Evolutionary conservation across 2,888 invertebrate genomes (phyloP).

Genomic region (Carabus problematicus): DNA sequence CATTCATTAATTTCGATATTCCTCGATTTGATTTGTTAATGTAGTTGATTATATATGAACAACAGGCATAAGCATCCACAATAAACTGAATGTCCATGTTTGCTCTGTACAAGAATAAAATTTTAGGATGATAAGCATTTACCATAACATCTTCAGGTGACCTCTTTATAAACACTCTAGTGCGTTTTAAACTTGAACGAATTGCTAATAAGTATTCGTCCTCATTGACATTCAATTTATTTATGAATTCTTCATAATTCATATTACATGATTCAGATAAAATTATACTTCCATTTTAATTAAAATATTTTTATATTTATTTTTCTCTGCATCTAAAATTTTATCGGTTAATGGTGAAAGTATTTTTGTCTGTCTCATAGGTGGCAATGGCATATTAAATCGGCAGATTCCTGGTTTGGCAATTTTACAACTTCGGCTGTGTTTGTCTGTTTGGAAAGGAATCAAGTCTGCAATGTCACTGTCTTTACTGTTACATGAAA

Average conservation of each 20-base stretch:
- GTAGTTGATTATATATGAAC: slow-evolving; percentile 51
- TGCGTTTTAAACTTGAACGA: slow-evolving; percentile 33
- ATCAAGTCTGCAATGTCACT: slow-evolving; percentile 38
- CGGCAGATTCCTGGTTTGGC: slow-evolving; percentile 45
- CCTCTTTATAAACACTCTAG: slow-evolving; percentile 43
- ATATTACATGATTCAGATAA: slow-evolving; percentile 9
- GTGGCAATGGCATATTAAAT: slow-evolving; percentile 46
- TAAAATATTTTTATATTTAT: background rate
- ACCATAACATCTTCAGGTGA: slow-evolving; percentile 41
- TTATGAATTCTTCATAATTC: slow-evolving; percentile 40
- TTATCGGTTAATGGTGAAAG: background rate
- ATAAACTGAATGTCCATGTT: slow-evolving; percentile 56
- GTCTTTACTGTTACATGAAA: slow-evolving; percentile 45
- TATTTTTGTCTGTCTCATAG: slow-evolving; percentile 44
- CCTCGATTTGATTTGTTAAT: slow-evolving; percentile 46
- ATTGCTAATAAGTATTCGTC: slow-evolving; percentile 45
- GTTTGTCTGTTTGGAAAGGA: slow-evolving; percentile 45
- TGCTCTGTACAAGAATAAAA: slow-evolving; percentile 48
- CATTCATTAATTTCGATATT: slow-evolving; percentile 45
- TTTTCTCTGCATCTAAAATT: background rate
- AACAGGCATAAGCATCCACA: slow-evolving; percentile 51
- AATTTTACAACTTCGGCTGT: slow-evolving; percentile 45
- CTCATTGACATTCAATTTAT: slow-evolving; percentile 33
- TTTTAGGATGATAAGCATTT: slow-evolving; percentile 46
- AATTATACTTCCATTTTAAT: background rate